phyloP scores from a whole-genome alignment of 1,140 invertebrate species.

The Microplitis mediator region DNA sequence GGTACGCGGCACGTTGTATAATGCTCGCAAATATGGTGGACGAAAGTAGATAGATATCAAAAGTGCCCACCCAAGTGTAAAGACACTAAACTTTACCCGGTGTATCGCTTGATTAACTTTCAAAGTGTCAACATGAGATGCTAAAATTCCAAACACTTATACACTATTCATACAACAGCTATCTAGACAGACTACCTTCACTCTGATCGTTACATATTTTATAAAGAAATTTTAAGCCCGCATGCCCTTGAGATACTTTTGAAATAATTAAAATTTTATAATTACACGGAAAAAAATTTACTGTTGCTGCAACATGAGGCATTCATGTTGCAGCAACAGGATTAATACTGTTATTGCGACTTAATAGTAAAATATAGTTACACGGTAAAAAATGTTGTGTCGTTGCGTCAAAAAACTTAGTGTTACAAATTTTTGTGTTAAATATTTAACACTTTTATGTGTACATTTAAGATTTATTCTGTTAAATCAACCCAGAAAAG shows the following conservation, averaged over 20 bases:
- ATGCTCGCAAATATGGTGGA: neutral
- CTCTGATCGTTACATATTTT: neutral
- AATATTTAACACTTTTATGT: no score
- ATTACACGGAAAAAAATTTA: no score
- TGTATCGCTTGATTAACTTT: constrained; percentile 15
- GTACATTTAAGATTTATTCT: no score
- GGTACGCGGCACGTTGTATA: neutral
- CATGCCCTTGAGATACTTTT: neutral
- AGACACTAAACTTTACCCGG: neutral
- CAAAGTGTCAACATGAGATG: neutral
- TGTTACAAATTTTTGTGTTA: no score
- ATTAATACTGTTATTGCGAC: no score
- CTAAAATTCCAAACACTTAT: neutral
- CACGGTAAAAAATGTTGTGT: no score
- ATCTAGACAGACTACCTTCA: no score
- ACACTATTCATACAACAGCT: neutral
- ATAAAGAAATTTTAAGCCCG: neutral
- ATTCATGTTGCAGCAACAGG: no score
- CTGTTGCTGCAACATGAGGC: no score
- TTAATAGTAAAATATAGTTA: no score
- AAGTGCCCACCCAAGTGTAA: constrained; percentile 18
- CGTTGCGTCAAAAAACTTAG: no score
- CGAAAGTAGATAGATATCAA: neutral
- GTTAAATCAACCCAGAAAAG: no score
- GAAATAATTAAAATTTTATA: neutral